Conservation (phyloP, 2,113 vertebrate species). For the Sisor rabdophorus region DNA sequence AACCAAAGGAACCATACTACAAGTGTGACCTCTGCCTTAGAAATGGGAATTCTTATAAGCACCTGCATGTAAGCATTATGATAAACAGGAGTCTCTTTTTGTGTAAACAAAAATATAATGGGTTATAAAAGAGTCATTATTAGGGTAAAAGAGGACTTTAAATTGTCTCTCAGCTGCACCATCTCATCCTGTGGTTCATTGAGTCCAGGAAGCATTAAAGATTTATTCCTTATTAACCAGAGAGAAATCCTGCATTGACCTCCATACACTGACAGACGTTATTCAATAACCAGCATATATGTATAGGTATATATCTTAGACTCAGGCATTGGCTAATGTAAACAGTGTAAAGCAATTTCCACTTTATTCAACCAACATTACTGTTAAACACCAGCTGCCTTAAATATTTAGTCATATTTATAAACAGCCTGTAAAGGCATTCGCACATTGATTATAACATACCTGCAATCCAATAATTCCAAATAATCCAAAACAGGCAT, state of each 20-base stretch:
- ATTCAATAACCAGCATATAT: not conserved
- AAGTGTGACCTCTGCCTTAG: no score
- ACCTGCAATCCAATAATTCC: conserved; percentile 50
- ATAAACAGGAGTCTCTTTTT: no score
- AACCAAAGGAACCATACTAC: no score
- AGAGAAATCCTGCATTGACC: not conserved
- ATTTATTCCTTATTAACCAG: not conserved
- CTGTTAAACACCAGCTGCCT: not conserved
- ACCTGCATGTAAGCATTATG: no score
- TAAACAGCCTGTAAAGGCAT: not conserved
- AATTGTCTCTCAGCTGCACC: no score
- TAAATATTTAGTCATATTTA: not conserved
- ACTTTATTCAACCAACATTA: not conserved
- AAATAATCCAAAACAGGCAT: conserved; percentile 79
- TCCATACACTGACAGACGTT: not conserved
- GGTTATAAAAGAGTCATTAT: no score
- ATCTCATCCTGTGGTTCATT: not conserved
- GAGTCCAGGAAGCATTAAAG: not conserved
- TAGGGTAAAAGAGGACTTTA: no score
- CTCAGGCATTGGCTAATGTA: not conserved
- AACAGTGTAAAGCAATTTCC: not conserved
- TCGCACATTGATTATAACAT: no score
- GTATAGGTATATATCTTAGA: not conserved
- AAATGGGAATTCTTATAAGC: no score
- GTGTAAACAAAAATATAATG: no score